Conservation (phyloP, 2,888 invertebrate species). For the Mantis religiosa region DNA sequence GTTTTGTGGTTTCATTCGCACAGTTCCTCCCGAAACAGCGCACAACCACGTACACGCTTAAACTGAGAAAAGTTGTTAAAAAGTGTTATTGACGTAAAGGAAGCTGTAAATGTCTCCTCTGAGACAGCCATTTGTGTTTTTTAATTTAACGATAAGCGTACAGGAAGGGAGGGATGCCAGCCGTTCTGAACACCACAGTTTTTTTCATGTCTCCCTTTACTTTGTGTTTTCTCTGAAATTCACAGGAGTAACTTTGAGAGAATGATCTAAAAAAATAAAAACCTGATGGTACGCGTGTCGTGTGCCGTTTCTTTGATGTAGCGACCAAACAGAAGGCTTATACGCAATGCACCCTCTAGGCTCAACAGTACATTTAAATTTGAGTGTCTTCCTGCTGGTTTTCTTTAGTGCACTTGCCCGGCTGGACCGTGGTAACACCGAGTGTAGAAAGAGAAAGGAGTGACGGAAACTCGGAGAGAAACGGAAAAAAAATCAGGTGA, state of each 20-base stretch:
- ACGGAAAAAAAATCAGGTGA: constrained; percentile 15
- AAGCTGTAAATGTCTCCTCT: too few relatives aligned
- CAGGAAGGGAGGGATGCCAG: not conserved
- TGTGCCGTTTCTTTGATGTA: not conserved
- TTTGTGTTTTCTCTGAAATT: not conserved
- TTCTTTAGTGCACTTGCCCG: not conserved
- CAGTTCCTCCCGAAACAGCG: too few relatives aligned
- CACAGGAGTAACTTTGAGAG: not conserved
- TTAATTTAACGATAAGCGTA: not conserved
- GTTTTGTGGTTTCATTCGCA: too few relatives aligned
- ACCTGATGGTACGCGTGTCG: not conserved
- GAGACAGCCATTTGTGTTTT: not conserved
- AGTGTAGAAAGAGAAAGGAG: not conserved
- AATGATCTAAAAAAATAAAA: not conserved
- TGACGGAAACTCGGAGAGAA: not conserved
- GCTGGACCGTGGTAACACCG: not conserved
- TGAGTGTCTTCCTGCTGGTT: not conserved
- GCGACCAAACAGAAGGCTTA: not conserved
- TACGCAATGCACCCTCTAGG: constrained; percentile 1
- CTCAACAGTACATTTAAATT: not conserved
- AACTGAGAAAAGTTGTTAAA: too few relatives aligned
- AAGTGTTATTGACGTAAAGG: too few relatives aligned
- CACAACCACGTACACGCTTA: too few relatives aligned
- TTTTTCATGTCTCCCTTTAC: not conserved
- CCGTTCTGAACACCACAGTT: not conserved